A percentile compares a stretch with the other conserved stretches of the same genome.
Conservation (phyloP, 2,113 vertebrate genomes). For the Platysteira castanea region DNA sequence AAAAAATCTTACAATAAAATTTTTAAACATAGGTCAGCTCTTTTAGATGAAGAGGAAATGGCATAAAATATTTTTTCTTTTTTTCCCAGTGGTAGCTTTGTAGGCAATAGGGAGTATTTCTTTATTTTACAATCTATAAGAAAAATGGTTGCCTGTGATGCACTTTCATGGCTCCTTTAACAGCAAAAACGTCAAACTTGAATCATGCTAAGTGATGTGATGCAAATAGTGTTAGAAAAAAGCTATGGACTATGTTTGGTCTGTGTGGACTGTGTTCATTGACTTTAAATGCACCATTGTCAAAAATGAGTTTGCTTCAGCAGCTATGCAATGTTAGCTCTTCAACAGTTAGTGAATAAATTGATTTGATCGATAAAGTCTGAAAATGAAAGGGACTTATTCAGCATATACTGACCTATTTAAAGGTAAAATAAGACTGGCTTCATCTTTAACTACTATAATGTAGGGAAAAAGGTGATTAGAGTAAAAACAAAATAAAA, state of each 20-base stretch:
- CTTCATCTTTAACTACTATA: neutral
- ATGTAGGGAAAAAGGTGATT: neutral
- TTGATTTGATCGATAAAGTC: neutral
- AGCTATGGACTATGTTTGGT: neutral
- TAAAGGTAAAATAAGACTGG: neutral
- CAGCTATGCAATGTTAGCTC: neutral
- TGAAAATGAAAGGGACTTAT: neutral
- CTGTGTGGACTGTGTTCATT: neutral
- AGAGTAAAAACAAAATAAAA: neutral
- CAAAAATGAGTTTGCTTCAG: neutral
- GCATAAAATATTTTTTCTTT: neutral
- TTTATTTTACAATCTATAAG: neutral
- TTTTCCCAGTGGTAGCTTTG: neutral
- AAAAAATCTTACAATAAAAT: neutral
- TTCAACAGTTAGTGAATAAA: neutral
- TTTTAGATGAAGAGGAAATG: neutral
- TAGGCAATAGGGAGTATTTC: neutral
- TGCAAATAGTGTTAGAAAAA: neutral
- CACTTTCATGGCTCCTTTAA: neutral
- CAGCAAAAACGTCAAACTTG: neutral
- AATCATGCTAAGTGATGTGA: neutral
- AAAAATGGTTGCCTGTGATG: neutral
- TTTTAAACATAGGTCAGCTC: neutral
- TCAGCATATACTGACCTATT: neutral
- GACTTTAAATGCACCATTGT: neutral